Conservation (phyloP, 2,113 vertebrate species). For the Seriola aureovittata region DNA sequence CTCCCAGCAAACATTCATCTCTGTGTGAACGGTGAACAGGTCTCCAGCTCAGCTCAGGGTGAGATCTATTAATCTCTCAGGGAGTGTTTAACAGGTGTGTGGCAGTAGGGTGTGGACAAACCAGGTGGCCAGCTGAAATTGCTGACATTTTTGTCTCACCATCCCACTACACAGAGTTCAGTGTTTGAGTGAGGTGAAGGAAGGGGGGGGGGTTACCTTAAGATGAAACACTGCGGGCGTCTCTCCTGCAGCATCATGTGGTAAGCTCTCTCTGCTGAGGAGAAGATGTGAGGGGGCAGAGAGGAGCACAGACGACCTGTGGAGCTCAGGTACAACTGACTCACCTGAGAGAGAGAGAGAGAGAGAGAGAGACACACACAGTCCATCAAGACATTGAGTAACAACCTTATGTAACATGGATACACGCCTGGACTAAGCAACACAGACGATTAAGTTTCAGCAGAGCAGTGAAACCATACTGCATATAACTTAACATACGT, state of each 20-base stretch:
- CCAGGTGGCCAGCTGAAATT: slow-evolving; percentile 34
- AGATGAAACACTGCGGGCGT: slow-evolving; percentile 92
- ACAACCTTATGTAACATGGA: slow-evolving; percentile 22
- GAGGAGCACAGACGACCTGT: slow-evolving; percentile 89
- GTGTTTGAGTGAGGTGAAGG: background rate
- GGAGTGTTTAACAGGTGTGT: slow-evolving; percentile 62
- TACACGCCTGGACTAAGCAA: background rate
- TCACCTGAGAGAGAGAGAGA: slow-evolving; percentile 86
- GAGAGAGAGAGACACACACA: background rate
- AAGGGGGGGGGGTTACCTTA: slow-evolving; percentile 86
- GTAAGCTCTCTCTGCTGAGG: slow-evolving; percentile 92
- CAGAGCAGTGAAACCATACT: slow-evolving; percentile 4
- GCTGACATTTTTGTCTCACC: slow-evolving; percentile 6
- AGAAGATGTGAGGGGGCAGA: slow-evolving; percentile 96
- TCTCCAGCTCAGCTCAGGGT: slow-evolving; percentile 48
- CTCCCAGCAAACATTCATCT: slow-evolving; percentile 64
- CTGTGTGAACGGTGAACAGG: slow-evolving; percentile 49
- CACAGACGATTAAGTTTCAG: slow-evolving; percentile 17
- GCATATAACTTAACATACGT: background rate
- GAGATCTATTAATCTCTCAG: slow-evolving; percentile 67
- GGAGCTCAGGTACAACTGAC: slow-evolving; percentile 92
- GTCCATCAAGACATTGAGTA: background rate
- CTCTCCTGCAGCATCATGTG: slow-evolving; percentile 94
- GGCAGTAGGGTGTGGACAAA: slow-evolving; percentile 29
- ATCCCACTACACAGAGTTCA: background rate